Base-by-base conservation (phyloP, 2,113 vertebrate species). In the Heteronetta atricapilla region DNA sequence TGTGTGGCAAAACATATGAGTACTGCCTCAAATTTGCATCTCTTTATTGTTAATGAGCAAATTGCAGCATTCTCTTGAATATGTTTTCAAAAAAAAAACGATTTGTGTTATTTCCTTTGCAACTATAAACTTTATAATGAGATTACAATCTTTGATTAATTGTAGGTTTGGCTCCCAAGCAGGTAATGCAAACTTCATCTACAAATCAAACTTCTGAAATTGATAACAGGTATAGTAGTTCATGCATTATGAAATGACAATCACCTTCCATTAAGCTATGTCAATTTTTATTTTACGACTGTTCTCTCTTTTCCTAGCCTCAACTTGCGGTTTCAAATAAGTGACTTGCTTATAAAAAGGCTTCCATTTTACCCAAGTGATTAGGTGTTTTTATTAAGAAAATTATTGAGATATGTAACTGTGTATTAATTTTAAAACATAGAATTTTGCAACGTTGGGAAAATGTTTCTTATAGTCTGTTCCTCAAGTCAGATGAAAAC, bases 211-310 rank as follows among this genome's bases (percentile, higher is more conserved):
- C 96, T 66, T 88, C 93, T 66, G 96, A 96, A 92, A 90, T 81
- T 80, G 97, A 97, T 82, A 97, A 79, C 93, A 98, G 98, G 98
- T 98, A 98, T 62, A 67, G 34, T 90, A 68, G 76, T 90, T 88
- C 8, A 23, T 92, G 50, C 4, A 1, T 62, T 46, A 28, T 73
- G 44, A 64, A 81, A 81, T 56, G 50, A 20, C 34, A 40, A 33
- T 83, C 72, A n/a, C 6, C 16, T 83, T 79, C 36, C 31, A 6
- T 10, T 60, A 64, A 64, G 8, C 83, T 86, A 19, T 8, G 19
- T 73, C 70, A 63, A 34, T 16, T 40, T 86, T 86, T 73, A 10
- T 52, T 80, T 7, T n/a, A 53, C 31, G n/a, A 63, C 52, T 42
- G 6, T 89, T 79, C 46, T 79, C 46, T 66, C 40, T 26, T 74